Evolutionary conservation across 2,113 vertebrate genomes (phyloP), one percentile per base, ranked within the genome.

Genomic region (Pedionomus torquatus): DNA sequence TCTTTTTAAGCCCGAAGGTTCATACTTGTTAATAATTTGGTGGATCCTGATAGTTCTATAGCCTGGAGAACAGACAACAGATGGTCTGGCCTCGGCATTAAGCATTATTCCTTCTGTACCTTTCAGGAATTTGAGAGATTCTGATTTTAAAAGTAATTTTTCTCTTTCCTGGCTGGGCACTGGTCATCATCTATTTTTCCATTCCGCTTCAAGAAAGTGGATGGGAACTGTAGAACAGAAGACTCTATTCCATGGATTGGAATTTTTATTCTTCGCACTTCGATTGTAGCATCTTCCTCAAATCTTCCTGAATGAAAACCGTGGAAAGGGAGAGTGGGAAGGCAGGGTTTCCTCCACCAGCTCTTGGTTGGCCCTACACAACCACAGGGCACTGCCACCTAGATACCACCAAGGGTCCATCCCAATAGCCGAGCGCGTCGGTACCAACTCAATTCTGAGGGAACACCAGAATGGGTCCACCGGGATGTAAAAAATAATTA

Each of bases 191-290:
- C 65, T 15, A 6, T 26, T 66, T 39, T 25, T 24, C 70, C 46
- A 13, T 21, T 21, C 39, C 1, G 5, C n/a, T 46, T 39, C 49
- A 48, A 19, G 57, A 52, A 46, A 39, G 35, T 0, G 24, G 52
- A 28, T 28, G 52, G 10, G 5, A 3, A 3, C 0, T 1, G 64
- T 3, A 71, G 37, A 31, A 52, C 24, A 24, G 46, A 2, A 31
- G 66, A 24, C 13, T 24, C 31, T 23, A 1, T 6, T 21, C 23
- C 58, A 9, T 1, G 3, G 46, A 11, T 1, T 9, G 9, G 30
- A 17, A 48, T 43, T 28, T 23, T 49, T 52, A 31, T 15, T 51
- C 28, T 37, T 43, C 5, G 25, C 1, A 12, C 5, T 77, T 65
- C 48, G 35, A 13, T 11, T 6, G 18, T 5, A 35, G 2, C 8